phyloP scores from a whole-genome alignment of 2,888 invertebrate genomes.

The Matsumyia berberina region DNA sequence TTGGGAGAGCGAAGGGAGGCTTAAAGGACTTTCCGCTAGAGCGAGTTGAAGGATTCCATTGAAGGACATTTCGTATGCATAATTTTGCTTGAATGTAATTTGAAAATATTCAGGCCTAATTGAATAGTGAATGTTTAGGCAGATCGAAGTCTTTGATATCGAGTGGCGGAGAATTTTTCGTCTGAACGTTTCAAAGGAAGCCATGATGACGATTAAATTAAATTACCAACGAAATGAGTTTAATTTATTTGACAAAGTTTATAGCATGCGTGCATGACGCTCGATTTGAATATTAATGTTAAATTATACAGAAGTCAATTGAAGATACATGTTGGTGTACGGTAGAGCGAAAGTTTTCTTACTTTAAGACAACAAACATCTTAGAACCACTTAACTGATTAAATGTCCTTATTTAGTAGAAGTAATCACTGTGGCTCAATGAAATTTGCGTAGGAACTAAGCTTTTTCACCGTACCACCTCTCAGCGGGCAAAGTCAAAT shows the following conservation, averaged over 20 bases:
- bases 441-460: no score
- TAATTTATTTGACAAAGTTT: constrained; percentile 22
- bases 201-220: constrained; percentile 26
- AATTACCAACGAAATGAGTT: constrained; percentile 35
- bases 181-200: constrained; percentile 5
- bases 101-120: constrained; percentile 55
- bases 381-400: no score
- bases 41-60: constrained; percentile 42
- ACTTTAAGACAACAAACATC: no score
- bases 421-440: no score
- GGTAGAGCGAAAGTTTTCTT: no score
- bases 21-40: constrained; percentile 52
- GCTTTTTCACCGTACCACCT: no score
- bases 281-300: constrained; percentile 11
- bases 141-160: constrained; percentile 44
- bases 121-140: constrained; percentile 33
- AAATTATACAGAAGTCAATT: constrained; percentile 11
- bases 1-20: constrained; percentile 14
- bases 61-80: constrained; percentile 56
- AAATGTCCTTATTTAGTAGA: no score
- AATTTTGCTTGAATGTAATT: constrained; percentile 50
- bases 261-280: neutral
- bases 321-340: no score
- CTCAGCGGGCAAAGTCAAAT: no score
- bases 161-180: constrained; percentile 16